These are phyloP conservation scores for Hippopotamyrus pictus DNA, from an alignment of 2,797 vertebrate genomes.

Conservation along the genomic window DNA sequence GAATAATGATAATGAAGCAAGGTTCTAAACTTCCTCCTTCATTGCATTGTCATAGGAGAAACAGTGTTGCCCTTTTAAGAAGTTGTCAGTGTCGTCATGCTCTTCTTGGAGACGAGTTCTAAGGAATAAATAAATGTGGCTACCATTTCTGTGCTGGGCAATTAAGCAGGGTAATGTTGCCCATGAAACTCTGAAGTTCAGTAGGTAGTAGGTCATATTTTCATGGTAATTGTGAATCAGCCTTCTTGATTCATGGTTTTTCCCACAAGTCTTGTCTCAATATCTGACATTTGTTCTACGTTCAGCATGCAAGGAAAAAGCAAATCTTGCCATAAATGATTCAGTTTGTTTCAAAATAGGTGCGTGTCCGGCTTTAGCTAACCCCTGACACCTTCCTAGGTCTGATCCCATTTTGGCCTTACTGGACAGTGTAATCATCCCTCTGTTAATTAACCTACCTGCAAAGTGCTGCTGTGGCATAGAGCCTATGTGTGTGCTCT, in stretches of 20 bases:
- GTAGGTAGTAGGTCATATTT: background rate
- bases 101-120: background rate
- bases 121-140: background rate
- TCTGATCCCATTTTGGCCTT: background rate
- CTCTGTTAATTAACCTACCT: background rate
- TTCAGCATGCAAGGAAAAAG: background rate
- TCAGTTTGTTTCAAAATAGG: background rate
- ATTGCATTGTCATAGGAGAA: background rate
- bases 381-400: background rate
- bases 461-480: background rate
- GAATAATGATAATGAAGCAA: background rate
- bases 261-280: background rate
- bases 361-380: background rate
- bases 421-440: background rate
- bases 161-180: background rate
- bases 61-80: background rate
- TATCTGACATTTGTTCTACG: background rate
- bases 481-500: background rate
- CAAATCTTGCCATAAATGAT: background rate
- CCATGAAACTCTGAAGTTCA: background rate
- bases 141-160: background rate
- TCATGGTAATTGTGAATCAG: background rate
- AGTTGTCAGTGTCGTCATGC: background rate
- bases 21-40: background rate
- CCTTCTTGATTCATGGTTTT: background rate